Evolutionary conservation across 2,113 vertebrate genomes (phyloP).

Genomic region (Verasper variegatus): DNA sequence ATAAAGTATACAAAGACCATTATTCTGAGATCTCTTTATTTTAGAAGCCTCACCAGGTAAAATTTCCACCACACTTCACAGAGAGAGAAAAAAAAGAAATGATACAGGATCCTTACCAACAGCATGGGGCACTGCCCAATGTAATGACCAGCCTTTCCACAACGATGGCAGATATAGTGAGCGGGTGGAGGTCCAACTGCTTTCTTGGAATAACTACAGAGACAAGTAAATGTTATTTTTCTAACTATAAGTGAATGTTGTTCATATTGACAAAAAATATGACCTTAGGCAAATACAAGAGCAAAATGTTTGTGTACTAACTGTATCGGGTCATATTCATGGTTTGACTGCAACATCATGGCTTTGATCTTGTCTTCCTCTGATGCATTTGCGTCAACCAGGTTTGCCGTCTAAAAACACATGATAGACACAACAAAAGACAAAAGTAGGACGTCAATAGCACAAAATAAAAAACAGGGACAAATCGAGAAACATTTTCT

Average conservation of each 20-base stretch:
- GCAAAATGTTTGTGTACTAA: constrained; percentile 81
- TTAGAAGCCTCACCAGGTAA: too few species aligned
- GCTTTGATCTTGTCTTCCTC: constrained; percentile 99
- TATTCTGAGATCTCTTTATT: too few species aligned
- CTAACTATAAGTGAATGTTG: neutral
- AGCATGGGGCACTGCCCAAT: constrained; percentile 95
- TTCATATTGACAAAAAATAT: too few species aligned
- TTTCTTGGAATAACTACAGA: constrained; percentile 94
- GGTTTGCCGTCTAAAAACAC: constrained; percentile 94
- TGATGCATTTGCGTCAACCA: constrained; percentile 98
- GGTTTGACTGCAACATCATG: constrained; percentile 99
- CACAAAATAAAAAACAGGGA: neutral
- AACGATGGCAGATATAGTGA: constrained; percentile 95
- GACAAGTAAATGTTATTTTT: constrained; percentile 9
- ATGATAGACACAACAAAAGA: neutral
- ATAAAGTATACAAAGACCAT: too few species aligned
- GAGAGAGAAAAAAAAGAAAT: neutral
- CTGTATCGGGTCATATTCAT: constrained; percentile 98
- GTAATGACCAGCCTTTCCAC: constrained; percentile 95
- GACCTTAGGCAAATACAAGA: too few species aligned
- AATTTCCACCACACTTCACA: too few species aligned
- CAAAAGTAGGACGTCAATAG: neutral
- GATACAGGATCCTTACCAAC: constrained; percentile 78
- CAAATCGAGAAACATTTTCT: neutral
- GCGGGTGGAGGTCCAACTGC: constrained; percentile 93